Evolutionary conservation across 2,797 vertebrate species (phyloP), one percentile per base, ranked within the genome.

Genomic region (Malacoctenus gilli): DNA sequence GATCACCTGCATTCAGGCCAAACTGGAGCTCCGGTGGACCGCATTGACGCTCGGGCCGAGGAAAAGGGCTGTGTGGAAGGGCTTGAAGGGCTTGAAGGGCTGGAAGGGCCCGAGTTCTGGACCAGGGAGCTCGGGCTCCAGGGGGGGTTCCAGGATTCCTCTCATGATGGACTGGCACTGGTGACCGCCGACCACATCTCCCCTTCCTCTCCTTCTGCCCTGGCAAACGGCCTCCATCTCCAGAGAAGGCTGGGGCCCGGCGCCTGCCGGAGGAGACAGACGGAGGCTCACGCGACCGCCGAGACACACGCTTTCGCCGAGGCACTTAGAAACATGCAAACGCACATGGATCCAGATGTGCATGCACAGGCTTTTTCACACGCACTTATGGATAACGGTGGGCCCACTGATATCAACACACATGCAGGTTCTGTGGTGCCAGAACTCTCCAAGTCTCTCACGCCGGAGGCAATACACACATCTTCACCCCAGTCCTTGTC

Each of bases 181-280:
- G 82, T 85, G 75, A 86, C 84, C 51, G 69, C 68, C 9, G 78
- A 86, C 50, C 75, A 37, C 42, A 61, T 83, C 42, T 21, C 77
- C 60, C 59, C 85, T 40, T 55, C 75, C 43, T 83, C 85, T 58
- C 66, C 86, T 0, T 91, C 94, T 16, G 82, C 93, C 79, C 84
- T 96, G 89, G 94, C 95, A 83, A 96, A 95, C 88, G 96, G 95
- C 68, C 93, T 97, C 69, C 93, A 93, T 66, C 94, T 92, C 64
- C 94, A 95, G 0, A 73, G 87, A 79, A 90, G 94, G 87, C 92
- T 93, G 75, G 89, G 90, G 16, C 89, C 14, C 63, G 86, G 46
- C 86, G 52, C 0, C 85, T 93, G 22, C 59, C 89, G 14, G 75
- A 89, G 73, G 75, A 89, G 68, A 85, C 89, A 67, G 34, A 87